Base-by-base conservation (phyloP, 2,888 invertebrate genomes). In the Mythimna ferrago region DNA sequence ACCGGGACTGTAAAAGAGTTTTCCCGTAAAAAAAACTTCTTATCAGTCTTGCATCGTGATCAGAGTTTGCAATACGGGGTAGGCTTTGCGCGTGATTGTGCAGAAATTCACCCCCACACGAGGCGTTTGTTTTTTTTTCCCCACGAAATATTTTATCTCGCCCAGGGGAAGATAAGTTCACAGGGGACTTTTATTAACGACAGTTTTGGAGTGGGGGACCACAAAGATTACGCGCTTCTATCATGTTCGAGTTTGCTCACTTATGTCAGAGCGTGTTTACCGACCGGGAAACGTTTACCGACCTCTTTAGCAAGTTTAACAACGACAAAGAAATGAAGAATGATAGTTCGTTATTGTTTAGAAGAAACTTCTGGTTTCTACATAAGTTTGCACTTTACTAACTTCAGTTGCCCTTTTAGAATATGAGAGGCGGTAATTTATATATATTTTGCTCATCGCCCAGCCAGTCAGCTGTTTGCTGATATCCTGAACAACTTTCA, bases 181-280 rank as follows among this genome's bases (percentile, higher is more conserved):
- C 87, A 80, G 84, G 86, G 88, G 92, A 93, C 92, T 94, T 94
- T 91, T 93, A 93, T 93, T 94, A 94, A 94, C 94, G 94, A 93
- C 93, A 93, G 92, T 94, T 87, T 93, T 85, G 88, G 90, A 89
- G 91, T 85, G 88, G 89, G 26, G 89, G 91, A 83, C 86, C 86
- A 84, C 80, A 87, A 88, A 93, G 93, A 93, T 93, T 92, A 93
- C 89, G 88, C 84, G 88, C 87, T 91, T 89, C 91, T 91, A 92
- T 91, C 91, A 88, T 90, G 91, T 89, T 87, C 85, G 83, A 90
- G 90, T 90, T 90, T 88, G 87, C 81, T 89, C 89, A 88, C 90
- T 92, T 90, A 90, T 90, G 90, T 90, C 89, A 89, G 86, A 81
- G 71, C 73, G 73, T 89, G 89, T 89, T 90, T 89, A 86, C 70